Conservation (phyloP, 2,888 invertebrate genomes). For the Eilema griseolum region DNA sequence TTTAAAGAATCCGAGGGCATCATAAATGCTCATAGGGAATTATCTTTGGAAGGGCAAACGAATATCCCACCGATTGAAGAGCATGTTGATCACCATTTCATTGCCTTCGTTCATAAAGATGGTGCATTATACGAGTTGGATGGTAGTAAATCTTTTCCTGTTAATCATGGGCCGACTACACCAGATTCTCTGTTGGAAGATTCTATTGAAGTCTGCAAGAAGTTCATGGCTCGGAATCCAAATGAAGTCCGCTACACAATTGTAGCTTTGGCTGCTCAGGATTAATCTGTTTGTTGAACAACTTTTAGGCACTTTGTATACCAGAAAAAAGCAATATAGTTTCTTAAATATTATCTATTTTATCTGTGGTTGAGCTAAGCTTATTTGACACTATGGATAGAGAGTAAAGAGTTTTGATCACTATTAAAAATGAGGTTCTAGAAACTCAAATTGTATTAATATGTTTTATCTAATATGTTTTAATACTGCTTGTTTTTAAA, state of each 20-base stretch:
- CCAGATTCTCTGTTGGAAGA: slow-evolving; percentile 93
- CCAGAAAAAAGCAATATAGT: no score
- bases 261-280: slow-evolving; percentile 91
- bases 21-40: slow-evolving; percentile 93
- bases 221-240: slow-evolving; percentile 96
- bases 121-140: slow-evolving; percentile 95
- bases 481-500: neutral
- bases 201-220: slow-evolving; percentile 93
- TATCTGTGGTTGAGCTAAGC: neutral
- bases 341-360: no score
- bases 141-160: slow-evolving; percentile 90
- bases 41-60: slow-evolving; percentile 97
- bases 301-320: neutral
- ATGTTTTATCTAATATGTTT: neutral
- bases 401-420: no score
- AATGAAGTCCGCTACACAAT: slow-evolving; percentile 96
- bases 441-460: no score
- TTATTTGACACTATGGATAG: neutral
- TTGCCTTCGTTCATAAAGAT: slow-evolving; percentile 94
- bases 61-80: slow-evolving; percentile 92
- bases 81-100: slow-evolving; percentile 95
- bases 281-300: slow-evolving; percentile 62
- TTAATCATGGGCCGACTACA: slow-evolving; percentile 93
- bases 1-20: slow-evolving; percentile 91
- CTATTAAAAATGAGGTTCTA: no score